Evolutionary conservation across 2,888 invertebrate genomes (phyloP).

Genomic region (Drosophila seclusa): DNA sequence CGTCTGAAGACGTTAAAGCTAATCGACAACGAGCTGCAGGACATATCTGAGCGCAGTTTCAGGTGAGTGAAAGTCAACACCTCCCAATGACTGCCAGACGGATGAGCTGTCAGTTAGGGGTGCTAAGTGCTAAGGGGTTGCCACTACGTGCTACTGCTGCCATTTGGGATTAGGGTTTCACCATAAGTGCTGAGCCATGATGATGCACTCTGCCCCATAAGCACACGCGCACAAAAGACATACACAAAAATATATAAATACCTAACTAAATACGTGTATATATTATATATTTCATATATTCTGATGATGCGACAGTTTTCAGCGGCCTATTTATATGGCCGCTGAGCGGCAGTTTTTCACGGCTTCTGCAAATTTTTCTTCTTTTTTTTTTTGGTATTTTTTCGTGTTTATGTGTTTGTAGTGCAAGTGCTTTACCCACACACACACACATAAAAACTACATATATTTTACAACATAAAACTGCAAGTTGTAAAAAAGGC

Average conservation of each 20-base stretch:
- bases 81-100: not conserved
- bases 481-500: slow-evolving; percentile 79
- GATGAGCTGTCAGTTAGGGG: not conserved
- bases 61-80: slow-evolving; percentile 87
- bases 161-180: slow-evolving; percentile 36
- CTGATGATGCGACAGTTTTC: slow-evolving; percentile 69
- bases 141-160: slow-evolving; percentile 1
- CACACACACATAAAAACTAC: slow-evolving; percentile 7
- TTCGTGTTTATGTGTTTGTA: slow-evolving; percentile 44
- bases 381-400: slow-evolving; percentile 3
- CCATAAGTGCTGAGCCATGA: slow-evolving; percentile 60
- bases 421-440: slow-evolving; percentile 39
- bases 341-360: slow-evolving; percentile 31
- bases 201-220: slow-evolving; percentile 42
- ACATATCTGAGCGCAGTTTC: slow-evolving; percentile 92
- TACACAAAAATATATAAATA: slow-evolving; percentile 11
- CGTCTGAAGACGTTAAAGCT: slow-evolving; percentile 92
- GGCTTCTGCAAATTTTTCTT: not conserved
- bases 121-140: slow-evolving; percentile 1
- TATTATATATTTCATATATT: slow-evolving; percentile 31
- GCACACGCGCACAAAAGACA: slow-evolving; percentile 21
- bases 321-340: slow-evolving; percentile 49
- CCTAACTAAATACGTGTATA: slow-evolving; percentile 4
- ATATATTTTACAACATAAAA: slow-evolving; percentile 66
- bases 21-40: slow-evolving; percentile 93